Percentiles rank a stretch among this genome's conserved stretches.
Evolutionary conservation across 2,113 vertebrate genomes (phyloP).

Genomic region (Hippocampus guttulatus): DNA sequence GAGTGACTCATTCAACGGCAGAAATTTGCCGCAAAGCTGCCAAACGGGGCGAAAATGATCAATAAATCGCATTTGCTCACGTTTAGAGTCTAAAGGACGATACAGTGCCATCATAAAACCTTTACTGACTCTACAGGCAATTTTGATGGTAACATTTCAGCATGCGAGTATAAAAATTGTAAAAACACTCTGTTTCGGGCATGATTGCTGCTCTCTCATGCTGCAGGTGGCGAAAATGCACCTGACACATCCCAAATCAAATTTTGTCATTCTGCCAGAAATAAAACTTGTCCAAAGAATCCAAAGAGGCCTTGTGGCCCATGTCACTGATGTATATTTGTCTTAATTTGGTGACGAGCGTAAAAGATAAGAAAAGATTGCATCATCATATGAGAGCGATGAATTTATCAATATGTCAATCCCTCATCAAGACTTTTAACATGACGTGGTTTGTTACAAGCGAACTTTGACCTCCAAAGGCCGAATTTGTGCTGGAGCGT

Average conservation of each 20-base stretch:
- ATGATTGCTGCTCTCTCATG: neutral
- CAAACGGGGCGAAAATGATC: neutral
- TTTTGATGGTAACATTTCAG: neutral
- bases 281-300: neutral
- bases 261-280: neutral
- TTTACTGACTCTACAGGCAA: neutral
- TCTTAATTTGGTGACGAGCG: no score
- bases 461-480: no score
- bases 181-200: neutral
- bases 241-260: neutral
- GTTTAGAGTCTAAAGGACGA: neutral
- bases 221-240: neutral
- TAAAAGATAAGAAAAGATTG: no score
- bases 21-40: neutral
- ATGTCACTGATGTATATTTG: no score
- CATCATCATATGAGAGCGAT: neutral
- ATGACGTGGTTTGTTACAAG: no score
- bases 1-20: conserved; percentile 21
- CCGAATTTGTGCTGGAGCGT: no score
- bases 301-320: no score
- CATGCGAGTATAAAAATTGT: neutral
- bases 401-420: neutral
- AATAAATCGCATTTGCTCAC: neutral
- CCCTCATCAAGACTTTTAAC: neutral
- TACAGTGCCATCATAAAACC: neutral